Base-by-base conservation (phyloP, 1,140 invertebrate species). In the Epicauta chinensis region DNA sequence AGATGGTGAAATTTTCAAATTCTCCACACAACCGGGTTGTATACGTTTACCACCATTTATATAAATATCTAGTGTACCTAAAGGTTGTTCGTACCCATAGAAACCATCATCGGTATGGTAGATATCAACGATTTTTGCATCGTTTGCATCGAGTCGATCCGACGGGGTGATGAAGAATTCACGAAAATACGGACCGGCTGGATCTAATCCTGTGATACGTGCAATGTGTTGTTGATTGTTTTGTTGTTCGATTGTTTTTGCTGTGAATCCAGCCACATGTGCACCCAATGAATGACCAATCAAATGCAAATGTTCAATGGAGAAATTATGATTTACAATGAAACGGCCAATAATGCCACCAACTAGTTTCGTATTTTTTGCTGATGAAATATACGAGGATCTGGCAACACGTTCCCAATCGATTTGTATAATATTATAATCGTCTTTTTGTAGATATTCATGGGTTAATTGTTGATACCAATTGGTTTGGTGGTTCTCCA, bases 101-200 rank as follows among this genome's bases (percentile, higher is more conserved):
- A 55, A 34, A 52, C 88, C 88, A 0, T 84, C 90, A 65, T 93
- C 89, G 0, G 90, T 90, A 64, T 96, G 93, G 49, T 94, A 86
- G 1, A 91, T 82, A 68, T 95, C 93, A 3, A 96, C 91, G 63
- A 94, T 93, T 2, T 75, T 64, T 0, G 92, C 92, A 64, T 93
- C 90, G 0, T 75, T 74, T 9, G 77, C 68, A 16, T 81, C 75
- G 0, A 89, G 66, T 29, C 81, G 73, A 15, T 78, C 69, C 0
- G 75, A 68, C 0, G 71, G 50, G 6, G 75, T 72, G 1, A 77
- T 75, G 48, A 9, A 71, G 75, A 63, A 83, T 84, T 55, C 73
- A 75, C 1, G 83, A 82, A 62, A 65, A 31, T 52, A 50, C 15
- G 65, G 63, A 1, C 79, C 77, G 0, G 86, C 86, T 0, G 86